Evolutionary conservation across 2,113 vertebrate genomes (phyloP), one percentile per base, ranked within the genome.

Genomic region (Rhea pennata): DNA sequence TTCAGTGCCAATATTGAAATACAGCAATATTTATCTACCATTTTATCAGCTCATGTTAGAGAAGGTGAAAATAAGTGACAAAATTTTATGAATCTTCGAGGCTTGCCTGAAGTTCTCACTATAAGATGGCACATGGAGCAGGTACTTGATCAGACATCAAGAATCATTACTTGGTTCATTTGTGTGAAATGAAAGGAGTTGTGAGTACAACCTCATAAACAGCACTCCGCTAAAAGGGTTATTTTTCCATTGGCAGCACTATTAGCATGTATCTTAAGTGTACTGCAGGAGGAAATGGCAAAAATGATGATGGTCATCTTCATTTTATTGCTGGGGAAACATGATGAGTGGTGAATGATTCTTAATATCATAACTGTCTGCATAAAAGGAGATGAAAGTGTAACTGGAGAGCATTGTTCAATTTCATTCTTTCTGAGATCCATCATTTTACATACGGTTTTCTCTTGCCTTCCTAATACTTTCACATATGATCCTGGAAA

Each of bases 201-300:
- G 67, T 90, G 89, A 91, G 94, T 77, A 78, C 84, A 88, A 89
- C 85, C 78, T 91, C 77, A 72, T 85, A 73, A 93, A 69, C 46
- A 90, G 91, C 95, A 95, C 94, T 94, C 89, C 84, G 87, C 94
- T 92, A 96, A 96, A 95, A 50, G 56, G 65, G 75, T 96, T 96
- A 92, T 91, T 93, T 94, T 95, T 91, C 94, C 94, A 95, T 72
- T 77, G 92, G 64, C 91, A 88, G 71, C 36, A 77, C 73, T 91
- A 91, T 87, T 93, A 91, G 22, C 40, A 67, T 88, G 81, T 87
- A 85, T 73, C 92, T 91, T 89, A 58, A 65, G 58, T 82, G 75
- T 94, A 59, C 59, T 71, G 64, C 51, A 74, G 75, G 75, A 96
- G 94, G 94, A 97, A 97, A 97, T 95, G 78, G 78, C 87, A 91